Conservation (phyloP, 2,888 invertebrate species). For the Parelbella ahira region DNA sequence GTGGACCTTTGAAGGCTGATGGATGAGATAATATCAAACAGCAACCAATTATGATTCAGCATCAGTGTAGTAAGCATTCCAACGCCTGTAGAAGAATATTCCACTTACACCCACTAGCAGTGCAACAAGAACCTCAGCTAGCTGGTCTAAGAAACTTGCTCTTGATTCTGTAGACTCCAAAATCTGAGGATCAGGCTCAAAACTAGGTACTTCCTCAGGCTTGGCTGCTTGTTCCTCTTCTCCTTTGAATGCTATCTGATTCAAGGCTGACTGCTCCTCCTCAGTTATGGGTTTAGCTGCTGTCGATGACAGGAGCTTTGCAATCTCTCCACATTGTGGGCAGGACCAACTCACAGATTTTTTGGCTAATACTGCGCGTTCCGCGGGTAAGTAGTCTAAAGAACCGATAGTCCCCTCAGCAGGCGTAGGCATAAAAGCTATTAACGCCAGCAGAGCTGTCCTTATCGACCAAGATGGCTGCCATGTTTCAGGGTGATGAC, state of each 20-base stretch:
- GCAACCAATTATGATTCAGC: slow-evolving; percentile 17
- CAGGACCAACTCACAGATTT: slow-evolving; percentile 80
- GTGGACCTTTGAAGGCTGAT: too few relatives aligned
- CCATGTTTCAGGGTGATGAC: slow-evolving; percentile 99
- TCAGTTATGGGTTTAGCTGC: slow-evolving; percentile 73
- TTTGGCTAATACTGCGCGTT: slow-evolving; percentile 88
- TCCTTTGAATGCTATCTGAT: slow-evolving; percentile 75
- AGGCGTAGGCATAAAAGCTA: slow-evolving; percentile 96
- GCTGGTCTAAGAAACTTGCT: slow-evolving; percentile 63
- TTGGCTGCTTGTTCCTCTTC: slow-evolving; percentile 66
- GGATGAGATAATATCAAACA: too few relatives aligned
- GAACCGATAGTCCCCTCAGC: slow-evolving; percentile 95
- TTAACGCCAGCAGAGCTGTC: slow-evolving; percentile 93
- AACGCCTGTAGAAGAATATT: slow-evolving; percentile 70
- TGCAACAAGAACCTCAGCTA: slow-evolving; percentile 66
- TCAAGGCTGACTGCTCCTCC: slow-evolving; percentile 68
- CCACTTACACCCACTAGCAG: slow-evolving; percentile 66
- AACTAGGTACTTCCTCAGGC: slow-evolving; percentile 47
- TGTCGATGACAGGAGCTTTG: slow-evolving; percentile 60
- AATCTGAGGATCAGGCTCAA: slow-evolving; percentile 52
- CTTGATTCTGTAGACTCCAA: slow-evolving; percentile 61
- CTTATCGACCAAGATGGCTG: slow-evolving; percentile 98
- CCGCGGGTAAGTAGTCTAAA: slow-evolving; percentile 92
- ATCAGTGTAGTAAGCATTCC: slow-evolving; percentile 46
- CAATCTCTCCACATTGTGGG: slow-evolving; percentile 65